Percentiles rank a stretch among this genome's conserved stretches.
These are phyloP conservation scores for Eupithecia dodoneata DNA, from an alignment of 2,888 invertebrate genomes.

Conservation along the genomic window DNA sequence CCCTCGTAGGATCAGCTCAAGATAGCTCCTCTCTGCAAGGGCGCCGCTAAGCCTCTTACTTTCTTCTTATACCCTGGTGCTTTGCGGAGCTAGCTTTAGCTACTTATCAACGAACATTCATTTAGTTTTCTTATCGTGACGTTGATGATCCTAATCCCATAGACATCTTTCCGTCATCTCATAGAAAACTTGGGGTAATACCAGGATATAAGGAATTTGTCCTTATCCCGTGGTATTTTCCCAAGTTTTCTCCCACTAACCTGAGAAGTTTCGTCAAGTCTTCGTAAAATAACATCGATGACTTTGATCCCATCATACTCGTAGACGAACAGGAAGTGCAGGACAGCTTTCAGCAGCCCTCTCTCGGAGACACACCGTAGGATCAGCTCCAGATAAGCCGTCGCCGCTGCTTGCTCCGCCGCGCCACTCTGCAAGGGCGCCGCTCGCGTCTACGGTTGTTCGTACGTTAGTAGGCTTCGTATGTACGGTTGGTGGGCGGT, in stretches of 20 bases:
- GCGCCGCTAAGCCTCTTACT: constrained; percentile 33
- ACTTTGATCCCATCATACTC: constrained; percentile 94
- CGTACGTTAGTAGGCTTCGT: constrained; percentile 61
- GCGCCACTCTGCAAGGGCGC: constrained; percentile 90
- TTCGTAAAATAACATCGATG: constrained; percentile 91
- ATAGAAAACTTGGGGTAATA: too few species aligned
- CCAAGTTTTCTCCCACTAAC: constrained; percentile 75
- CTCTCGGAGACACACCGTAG: constrained; percentile 94
- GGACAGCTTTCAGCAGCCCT: constrained; percentile 91
- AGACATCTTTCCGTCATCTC: background rate
- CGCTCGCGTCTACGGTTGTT: constrained; percentile 73
- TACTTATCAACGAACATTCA: background rate
- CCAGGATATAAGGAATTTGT: too few species aligned
- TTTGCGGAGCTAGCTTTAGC: background rate
- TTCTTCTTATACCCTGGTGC: constrained; percentile 11
- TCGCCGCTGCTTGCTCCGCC: constrained; percentile 95
- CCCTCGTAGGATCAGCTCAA: constrained; percentile 95
- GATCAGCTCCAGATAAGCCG: constrained; percentile 96
- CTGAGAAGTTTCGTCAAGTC: constrained; percentile 90
- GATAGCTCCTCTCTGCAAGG: constrained; percentile 77
- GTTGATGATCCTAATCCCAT: background rate
- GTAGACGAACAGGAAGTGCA: constrained; percentile 92
- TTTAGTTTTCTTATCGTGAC: background rate
- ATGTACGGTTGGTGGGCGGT: constrained; percentile 50
- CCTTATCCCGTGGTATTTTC: background rate